These are phyloP conservation scores for Stenchaetothrips biformis DNA, from an alignment of 2,888 invertebrate species.

Conservation along the genomic window DNA sequence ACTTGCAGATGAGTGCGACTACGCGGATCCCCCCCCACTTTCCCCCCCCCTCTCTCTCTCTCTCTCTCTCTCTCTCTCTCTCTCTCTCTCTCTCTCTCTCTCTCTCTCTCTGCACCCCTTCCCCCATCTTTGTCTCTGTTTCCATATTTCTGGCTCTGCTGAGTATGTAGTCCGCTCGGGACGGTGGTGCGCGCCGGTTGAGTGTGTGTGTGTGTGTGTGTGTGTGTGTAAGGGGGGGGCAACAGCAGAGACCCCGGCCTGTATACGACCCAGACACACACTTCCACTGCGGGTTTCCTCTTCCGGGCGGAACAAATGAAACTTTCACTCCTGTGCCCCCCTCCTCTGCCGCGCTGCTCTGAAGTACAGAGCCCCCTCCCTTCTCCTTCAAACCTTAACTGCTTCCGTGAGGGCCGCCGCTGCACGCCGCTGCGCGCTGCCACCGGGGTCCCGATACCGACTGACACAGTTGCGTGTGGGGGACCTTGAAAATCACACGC, in stretches of 20 bases:
- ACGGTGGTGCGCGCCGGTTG: background rate
- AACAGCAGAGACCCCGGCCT: background rate
- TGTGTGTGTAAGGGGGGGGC: background rate
- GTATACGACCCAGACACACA: background rate
- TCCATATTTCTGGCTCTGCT: conserved; percentile 21
- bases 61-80: background rate
- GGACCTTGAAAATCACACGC: too few relatives aligned
- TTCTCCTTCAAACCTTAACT: background rate
- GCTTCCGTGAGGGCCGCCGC: too few relatives aligned
- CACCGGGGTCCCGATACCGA: too few relatives aligned
- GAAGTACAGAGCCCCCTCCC: background rate
- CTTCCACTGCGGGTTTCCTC: background rate
- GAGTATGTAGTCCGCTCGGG: background rate
- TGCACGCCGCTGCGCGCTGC: too few relatives aligned
- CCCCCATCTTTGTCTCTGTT: conserved; percentile 6
- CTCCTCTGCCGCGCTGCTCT: background rate
- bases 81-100: background rate
- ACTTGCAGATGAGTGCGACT: conserved; percentile 11
- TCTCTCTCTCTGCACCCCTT: background rate
- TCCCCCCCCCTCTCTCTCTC: background rate
- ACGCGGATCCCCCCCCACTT: background rate
- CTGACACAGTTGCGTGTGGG: too few relatives aligned
- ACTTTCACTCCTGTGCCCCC: background rate
- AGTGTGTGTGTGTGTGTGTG: background rate
- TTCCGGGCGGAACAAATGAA: background rate